Percentiles rank a stretch among this genome's conserved stretches.
phyloP scores from a whole-genome alignment of 2,888 invertebrate genomes.

The Drosophila emarginata region DNA sequence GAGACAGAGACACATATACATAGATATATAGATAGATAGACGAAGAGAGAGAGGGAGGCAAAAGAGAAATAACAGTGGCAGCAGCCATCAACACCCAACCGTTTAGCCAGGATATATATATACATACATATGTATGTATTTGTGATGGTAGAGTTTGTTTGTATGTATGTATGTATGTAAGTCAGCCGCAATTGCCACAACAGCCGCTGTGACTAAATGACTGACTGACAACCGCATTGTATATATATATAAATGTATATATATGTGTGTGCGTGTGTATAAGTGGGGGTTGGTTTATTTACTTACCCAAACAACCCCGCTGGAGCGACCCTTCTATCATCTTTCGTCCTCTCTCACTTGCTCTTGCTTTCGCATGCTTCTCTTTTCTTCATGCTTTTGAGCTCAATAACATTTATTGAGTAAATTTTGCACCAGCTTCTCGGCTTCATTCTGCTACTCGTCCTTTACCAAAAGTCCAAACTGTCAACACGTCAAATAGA shows the following conservation, averaged over 20 bases:
- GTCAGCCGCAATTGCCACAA: slow-evolving; percentile 70
- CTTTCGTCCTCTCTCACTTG: slow-evolving; percentile 6
- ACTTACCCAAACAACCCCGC: slow-evolving; percentile 63
- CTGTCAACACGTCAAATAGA: slow-evolving; percentile 77
- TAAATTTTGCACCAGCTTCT: slow-evolving; percentile 76
- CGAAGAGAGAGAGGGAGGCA: slow-evolving; percentile 15
- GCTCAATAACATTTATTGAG: slow-evolving; percentile 76
- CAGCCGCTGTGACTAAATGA: slow-evolving; percentile 73
- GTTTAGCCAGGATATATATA: slow-evolving; percentile 52
- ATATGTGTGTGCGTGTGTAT: slow-evolving; percentile 30
- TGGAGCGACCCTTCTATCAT: slow-evolving; percentile 28
- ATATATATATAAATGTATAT: slow-evolving; percentile 7
- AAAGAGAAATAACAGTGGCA: slow-evolving; percentile 20
- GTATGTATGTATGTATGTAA: slow-evolving; percentile 25
- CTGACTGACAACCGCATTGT: slow-evolving; percentile 76
- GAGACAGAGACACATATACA: no score
- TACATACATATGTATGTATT: not conserved
- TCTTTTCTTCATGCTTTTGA: slow-evolving; percentile 19
- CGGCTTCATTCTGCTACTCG: slow-evolving; percentile 51
- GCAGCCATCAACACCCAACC: slow-evolving; percentile 65
- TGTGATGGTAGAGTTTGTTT: slow-evolving; percentile 6
- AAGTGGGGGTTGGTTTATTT: slow-evolving; percentile 73
- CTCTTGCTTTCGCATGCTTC: slow-evolving; percentile 21
- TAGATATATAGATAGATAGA: not conserved
- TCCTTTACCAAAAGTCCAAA: slow-evolving; percentile 51